Percentiles rank a stretch among this genome's conserved stretches.
Conservation (phyloP, 2,113 vertebrate genomes). For the Anolis sagrei region DNA sequence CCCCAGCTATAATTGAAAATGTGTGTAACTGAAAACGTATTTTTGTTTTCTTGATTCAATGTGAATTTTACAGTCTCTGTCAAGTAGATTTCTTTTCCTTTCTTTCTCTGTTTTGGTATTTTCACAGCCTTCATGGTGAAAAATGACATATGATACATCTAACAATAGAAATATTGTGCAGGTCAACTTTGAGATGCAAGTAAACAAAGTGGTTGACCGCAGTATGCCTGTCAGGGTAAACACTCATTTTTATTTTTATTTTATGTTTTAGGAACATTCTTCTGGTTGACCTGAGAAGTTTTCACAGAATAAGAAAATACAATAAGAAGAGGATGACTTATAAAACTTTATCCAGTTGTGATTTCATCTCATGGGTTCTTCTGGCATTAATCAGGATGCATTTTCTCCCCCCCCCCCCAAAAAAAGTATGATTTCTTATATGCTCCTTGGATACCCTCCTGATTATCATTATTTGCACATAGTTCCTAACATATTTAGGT, state of each 20-base stretch:
- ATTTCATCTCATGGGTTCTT: constrained; percentile 4
- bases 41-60: background rate
- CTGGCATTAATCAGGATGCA: background rate
- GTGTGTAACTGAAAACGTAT: background rate
- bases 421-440: constrained; percentile 1
- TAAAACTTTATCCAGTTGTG: background rate
- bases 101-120: background rate
- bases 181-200: background rate
- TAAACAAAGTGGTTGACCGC: background rate
- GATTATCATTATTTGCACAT: constrained; percentile 16
- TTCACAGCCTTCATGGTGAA: background rate
- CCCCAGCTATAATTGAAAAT: background rate
- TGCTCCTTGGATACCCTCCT: background rate
- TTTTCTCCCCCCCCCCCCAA: background rate
- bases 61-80: background rate
- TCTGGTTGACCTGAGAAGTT: constrained; percentile 17
- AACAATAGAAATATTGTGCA: background rate
- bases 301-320: background rate
- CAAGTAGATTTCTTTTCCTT: background rate
- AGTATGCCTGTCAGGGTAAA: background rate
- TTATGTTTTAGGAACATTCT: constrained; percentile 26
- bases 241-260: constrained; percentile 4
- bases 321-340: background rate
- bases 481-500: background rate
- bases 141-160: background rate